These are phyloP conservation scores for Elegia similella DNA, from an alignment of 2,888 invertebrate species.

Conservation along the genomic window DNA sequence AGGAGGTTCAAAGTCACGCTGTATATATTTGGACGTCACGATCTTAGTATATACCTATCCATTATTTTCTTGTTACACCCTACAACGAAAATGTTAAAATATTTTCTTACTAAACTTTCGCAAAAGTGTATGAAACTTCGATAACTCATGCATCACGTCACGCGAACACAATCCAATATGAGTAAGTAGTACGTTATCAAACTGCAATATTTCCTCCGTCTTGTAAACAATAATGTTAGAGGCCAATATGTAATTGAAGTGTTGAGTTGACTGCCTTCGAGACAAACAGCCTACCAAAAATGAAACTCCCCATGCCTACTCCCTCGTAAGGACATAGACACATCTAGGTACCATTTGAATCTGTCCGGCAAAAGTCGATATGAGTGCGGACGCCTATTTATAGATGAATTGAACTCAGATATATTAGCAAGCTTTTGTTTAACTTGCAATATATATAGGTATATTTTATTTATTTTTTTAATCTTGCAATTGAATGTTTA, in stretches of 20 bases:
- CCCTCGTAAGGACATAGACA: background rate
- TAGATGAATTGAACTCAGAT: too few species aligned
- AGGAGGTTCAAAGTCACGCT: too few species aligned
- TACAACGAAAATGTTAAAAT: background rate
- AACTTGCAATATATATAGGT: too few species aligned
- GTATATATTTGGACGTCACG: too few species aligned
- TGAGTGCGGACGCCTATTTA: too few species aligned
- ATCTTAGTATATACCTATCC: too few species aligned
- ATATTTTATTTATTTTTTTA: too few species aligned
- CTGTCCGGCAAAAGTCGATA: too few species aligned
- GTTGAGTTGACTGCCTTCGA: constrained; percentile 1
- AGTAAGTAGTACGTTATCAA: background rate
- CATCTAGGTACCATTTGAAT: too few species aligned
- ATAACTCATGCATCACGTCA: constrained; percentile 6
- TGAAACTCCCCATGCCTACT: background rate
- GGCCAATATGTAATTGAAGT: constrained; percentile 1
- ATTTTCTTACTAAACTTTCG: background rate
- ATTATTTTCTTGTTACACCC: background rate
- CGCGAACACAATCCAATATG: background rate
- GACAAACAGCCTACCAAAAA: constrained; percentile 1
- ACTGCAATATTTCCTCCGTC: constrained; percentile 6
- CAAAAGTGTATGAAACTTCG: constrained; percentile 3
- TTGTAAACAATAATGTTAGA: constrained; percentile 5
- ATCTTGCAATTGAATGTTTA: too few species aligned
- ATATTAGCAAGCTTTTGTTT: too few species aligned